A percentile compares a stretch with the other conserved stretches of the same genome.
Evolutionary conservation across 2,888 invertebrate species (phyloP).

Genomic region (Andrena trimmerana): DNA sequence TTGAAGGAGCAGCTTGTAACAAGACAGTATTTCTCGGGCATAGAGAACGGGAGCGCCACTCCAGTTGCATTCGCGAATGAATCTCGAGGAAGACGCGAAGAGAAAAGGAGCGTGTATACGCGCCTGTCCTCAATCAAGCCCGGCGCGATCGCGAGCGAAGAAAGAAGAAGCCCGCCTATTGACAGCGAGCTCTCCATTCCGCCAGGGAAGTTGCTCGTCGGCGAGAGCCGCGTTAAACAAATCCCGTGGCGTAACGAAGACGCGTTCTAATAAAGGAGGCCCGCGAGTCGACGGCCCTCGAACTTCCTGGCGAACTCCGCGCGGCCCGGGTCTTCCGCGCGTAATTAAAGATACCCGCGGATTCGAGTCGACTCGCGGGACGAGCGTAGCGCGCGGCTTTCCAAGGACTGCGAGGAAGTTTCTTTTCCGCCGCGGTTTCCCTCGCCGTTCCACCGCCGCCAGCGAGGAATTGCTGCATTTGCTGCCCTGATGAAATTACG

Average conservation of each 20-base stretch:
- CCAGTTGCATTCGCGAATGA: slow-evolving; percentile 23
- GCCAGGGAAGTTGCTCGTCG: slow-evolving; percentile 21
- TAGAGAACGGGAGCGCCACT: slow-evolving; percentile 2
- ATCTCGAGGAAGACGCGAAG: not conserved
- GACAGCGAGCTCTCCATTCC: slow-evolving; percentile 1
- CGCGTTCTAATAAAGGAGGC: slow-evolving; percentile 42
- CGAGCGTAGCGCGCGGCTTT: slow-evolving; percentile 12
- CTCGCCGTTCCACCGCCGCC: not conserved
- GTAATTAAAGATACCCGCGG: slow-evolving; percentile 60
- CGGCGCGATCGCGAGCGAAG: slow-evolving; percentile 30
- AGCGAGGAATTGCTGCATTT: slow-evolving; percentile 24
- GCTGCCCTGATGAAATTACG: slow-evolving; percentile 29
- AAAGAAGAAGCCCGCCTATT: slow-evolving; percentile 5
- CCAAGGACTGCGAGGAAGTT: slow-evolving; percentile 4
- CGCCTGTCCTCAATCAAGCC: slow-evolving; percentile 22
- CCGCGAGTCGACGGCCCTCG: slow-evolving; percentile 29
- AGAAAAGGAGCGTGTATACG: not conserved
- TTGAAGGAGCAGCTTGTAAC: slow-evolving; percentile 29
- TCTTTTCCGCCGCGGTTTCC: not conserved
- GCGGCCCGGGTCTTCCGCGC: not conserved
- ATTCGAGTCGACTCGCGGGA: not conserved
- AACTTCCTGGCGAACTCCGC: slow-evolving; percentile 17
- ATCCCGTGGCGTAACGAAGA: slow-evolving; percentile 50
- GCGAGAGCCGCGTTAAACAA: slow-evolving; percentile 42
- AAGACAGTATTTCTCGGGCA: slow-evolving; percentile 24